These are phyloP conservation scores for Glyphotaelius pellucidus DNA, from an alignment of 2,888 invertebrate genomes.

Conservation along the genomic window DNA sequence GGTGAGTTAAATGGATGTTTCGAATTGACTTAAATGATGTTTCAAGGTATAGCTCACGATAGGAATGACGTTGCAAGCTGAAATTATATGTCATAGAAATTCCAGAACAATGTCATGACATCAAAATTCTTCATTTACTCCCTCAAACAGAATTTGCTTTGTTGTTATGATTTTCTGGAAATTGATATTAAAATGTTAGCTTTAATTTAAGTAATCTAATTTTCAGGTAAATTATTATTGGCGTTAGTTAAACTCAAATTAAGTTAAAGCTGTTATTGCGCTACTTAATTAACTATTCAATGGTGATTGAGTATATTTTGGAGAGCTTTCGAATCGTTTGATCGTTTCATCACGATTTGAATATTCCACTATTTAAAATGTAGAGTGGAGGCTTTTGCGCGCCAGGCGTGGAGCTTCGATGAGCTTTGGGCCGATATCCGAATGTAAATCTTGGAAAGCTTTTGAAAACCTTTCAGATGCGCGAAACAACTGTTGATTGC, in stretches of 20 bases:
- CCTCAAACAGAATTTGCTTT: not conserved
- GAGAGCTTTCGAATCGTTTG: not conserved
- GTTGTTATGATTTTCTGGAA: not conserved
- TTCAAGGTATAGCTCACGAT: not conserved
- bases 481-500: slow-evolving; percentile 59
- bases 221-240: not conserved
- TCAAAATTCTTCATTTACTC: not conserved
- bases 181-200: not conserved
- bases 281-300: not conserved
- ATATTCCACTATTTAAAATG: slow-evolving; percentile 22
- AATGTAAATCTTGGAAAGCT: slow-evolving; percentile 55
- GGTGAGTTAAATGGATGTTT: not conserved
- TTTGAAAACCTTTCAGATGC: slow-evolving; percentile 55
- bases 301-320: not conserved
- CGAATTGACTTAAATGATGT: no score
- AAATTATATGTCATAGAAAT: not conserved
- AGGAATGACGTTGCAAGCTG: not conserved
- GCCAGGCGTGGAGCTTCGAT: not conserved
- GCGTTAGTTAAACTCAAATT: no score
- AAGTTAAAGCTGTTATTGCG: no score
- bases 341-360: slow-evolving; percentile 12
- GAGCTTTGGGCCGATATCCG: slow-evolving; percentile 43
- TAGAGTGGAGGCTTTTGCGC: not conserved
- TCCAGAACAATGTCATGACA: not conserved
- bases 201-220: not conserved